Percentiles rank a stretch among this genome's conserved stretches.
phyloP scores from a whole-genome alignment of 2,797 vertebrate genomes.

The Neoniphon sammara region DNA sequence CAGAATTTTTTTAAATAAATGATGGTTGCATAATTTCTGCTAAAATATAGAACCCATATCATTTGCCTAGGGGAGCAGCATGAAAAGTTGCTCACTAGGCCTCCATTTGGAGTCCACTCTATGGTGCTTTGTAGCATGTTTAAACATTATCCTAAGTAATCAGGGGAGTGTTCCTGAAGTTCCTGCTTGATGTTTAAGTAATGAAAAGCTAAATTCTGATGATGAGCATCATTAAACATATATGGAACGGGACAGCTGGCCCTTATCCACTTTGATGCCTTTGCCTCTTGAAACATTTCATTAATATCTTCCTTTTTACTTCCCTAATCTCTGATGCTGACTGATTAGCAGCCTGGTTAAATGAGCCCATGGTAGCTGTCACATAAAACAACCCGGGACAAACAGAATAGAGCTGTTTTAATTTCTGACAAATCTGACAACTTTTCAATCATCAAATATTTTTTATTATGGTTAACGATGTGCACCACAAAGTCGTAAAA shows the following conservation, averaged over 20 bases:
- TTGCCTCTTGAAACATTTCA: constrained; percentile 63
- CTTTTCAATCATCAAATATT: constrained; percentile 46
- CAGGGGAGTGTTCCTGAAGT: constrained; percentile 59
- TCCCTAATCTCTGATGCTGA: constrained; percentile 22
- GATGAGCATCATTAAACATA: constrained; percentile 78
- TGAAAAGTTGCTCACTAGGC: constrained; percentile 64
- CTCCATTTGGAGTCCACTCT: constrained; percentile 63
- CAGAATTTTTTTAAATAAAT: constrained; percentile 42
- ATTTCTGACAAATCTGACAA: constrained; percentile 33
- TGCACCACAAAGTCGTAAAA: constrained; percentile 35
- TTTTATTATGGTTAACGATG: constrained; percentile 38
- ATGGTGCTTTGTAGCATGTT: constrained; percentile 69
- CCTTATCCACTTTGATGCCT: constrained; percentile 71
- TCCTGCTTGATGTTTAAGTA: constrained; percentile 76
- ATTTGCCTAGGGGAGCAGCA: constrained; percentile 61
- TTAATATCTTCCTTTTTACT: constrained; percentile 57
- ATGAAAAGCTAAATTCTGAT: constrained; percentile 72
- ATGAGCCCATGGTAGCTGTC: constrained; percentile 12
- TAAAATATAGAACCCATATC: constrained; percentile 59
- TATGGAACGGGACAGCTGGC: constrained; percentile 73
- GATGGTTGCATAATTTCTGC: constrained; percentile 53
- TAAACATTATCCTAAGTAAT: constrained; percentile 73
- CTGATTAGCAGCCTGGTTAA: constrained; percentile 9
- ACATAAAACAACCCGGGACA: constrained; percentile 45
- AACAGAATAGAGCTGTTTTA: constrained; percentile 54